phyloP scores from a whole-genome alignment of 2,113 vertebrate species.

The Panurus biarmicus region DNA sequence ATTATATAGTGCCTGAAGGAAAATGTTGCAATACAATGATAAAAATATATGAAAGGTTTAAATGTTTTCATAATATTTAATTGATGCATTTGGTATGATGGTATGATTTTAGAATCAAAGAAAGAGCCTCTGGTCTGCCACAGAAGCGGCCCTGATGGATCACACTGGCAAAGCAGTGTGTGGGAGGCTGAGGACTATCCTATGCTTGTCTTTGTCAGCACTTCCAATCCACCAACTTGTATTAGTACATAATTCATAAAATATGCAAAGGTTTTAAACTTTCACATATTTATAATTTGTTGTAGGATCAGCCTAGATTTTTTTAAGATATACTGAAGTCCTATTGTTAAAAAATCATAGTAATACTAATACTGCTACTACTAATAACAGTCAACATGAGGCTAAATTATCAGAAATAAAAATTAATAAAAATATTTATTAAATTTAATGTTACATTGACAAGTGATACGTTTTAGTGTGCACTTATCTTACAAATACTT shows the following conservation, averaged over 20 bases:
- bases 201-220: not conserved
- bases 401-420: not conserved
- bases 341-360: not conserved
- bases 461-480: not conserved
- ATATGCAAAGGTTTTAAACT: not conserved
- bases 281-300: not conserved
- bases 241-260: not conserved
- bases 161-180: not conserved
- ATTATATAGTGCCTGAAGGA: not conserved
- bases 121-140: not conserved
- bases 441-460: not conserved
- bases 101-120: not conserved
- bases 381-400: not conserved
- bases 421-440: not conserved
- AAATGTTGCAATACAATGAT: not conserved
- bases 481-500: not conserved
- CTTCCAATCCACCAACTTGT: not conserved
- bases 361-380: not conserved
- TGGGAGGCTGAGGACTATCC: not conserved
- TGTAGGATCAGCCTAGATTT: not conserved
- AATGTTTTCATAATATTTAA: not conserved
- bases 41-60: not conserved
- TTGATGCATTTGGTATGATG: not conserved
- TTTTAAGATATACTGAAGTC: not conserved
- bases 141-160: not conserved